These are phyloP conservation scores for Hydrolagus affinis DNA, from an alignment of 2,113 vertebrate genomes.

Conservation along the genomic window DNA sequence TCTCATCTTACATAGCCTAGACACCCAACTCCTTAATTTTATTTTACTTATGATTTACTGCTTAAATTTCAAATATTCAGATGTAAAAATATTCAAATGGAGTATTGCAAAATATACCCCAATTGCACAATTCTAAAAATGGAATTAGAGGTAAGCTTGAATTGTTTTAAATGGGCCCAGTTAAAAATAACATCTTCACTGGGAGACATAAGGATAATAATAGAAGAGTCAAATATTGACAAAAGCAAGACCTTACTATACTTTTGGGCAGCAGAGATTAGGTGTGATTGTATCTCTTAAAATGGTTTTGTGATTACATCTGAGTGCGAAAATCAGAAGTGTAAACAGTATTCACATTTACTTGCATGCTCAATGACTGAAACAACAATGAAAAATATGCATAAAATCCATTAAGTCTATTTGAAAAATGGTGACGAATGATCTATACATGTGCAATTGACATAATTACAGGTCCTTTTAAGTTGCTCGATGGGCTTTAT, in stretches of 20 bases:
- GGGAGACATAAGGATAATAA: background rate
- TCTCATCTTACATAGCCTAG: background rate
- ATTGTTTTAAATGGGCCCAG: background rate
- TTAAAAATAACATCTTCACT: background rate
- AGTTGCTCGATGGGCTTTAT: too few species aligned
- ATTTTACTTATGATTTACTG: background rate
- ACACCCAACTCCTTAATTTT: background rate
- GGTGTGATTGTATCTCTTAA: background rate
- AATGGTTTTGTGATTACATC: background rate
- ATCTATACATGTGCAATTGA: too few species aligned
- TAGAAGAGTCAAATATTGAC: background rate
- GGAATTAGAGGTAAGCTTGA: background rate
- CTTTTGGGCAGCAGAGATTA: background rate
- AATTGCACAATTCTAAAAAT: background rate
- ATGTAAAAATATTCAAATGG: background rate
- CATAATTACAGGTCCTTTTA: too few species aligned
- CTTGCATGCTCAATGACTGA: background rate
- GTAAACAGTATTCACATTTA: background rate
- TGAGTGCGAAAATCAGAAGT: background rate
- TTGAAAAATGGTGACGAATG: too few species aligned
- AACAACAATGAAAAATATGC: background rate
- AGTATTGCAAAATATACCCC: background rate
- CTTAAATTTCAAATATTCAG: conserved; percentile 2
- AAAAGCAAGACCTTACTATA: background rate
- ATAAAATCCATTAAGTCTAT: background rate